Evolutionary conservation across 2,888 invertebrate species (phyloP), one percentile per base, ranked within the genome.

Genomic region (Argyresthia albistria): DNA sequence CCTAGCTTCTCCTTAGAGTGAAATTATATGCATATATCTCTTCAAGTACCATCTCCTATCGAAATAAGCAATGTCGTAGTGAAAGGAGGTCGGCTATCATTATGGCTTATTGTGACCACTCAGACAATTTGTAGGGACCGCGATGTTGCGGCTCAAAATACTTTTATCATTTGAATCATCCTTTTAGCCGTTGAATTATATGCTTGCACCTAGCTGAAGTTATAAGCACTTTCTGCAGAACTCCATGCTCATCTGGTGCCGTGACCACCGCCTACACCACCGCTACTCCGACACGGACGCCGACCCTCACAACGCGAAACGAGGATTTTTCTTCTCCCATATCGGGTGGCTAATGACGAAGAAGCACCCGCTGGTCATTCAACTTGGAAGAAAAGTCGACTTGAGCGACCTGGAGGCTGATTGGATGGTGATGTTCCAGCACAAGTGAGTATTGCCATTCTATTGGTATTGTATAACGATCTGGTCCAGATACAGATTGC

Each of bases 281-380:
- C 94, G 94, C 66, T 95, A 91, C 61, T 80, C 88, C 0, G 89
- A 89, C 60, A 89, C 89, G 0, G 91, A 93, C 61, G 94, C 90
- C 0, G 95, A 95, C 70, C 95, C 95, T 0, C 95, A 95, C 75
- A 95, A 95, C 68, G 89, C 93, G 0, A 90, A 88, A 47, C 83
- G 94, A 46, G 96, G 96, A 0, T 95, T 97, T 82, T 96, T 96
- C 86, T 97, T 96, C 78, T 90, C 93, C 1, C 96, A 97, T 70
- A 90, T 96, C 51, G 96, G 96, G 7, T 97, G 96, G 96, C 79
- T 96, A 15, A 89, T 96, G 89, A 80, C 83, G 56, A 90, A 88
- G 59, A 96, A 95, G 70, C 96, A 96, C 67, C 95, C 94, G 0
- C 89, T 91, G 57, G 93, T 94, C 39, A 90, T 89, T 35, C 83